phyloP scores from a whole-genome alignment of 1,140 invertebrate genomes.

The Pogonomyrmex californicus region DNA sequence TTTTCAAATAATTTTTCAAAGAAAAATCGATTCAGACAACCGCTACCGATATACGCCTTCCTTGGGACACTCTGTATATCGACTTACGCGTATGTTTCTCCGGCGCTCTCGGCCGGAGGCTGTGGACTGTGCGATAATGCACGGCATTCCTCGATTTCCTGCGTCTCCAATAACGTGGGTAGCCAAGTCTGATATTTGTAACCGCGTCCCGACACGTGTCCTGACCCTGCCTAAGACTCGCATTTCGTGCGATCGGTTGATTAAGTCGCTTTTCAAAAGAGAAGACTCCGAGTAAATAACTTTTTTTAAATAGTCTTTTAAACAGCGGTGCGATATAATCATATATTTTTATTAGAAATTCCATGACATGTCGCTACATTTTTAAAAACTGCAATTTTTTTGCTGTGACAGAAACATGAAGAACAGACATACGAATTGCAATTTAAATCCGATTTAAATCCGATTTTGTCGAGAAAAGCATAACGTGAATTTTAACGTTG shows the following conservation, averaged over 20 bases:
- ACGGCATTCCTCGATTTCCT: constrained; percentile 80
- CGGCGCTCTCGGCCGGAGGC: constrained; percentile 58
- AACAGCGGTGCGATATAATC: neutral
- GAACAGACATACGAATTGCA: neutral
- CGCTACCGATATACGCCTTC: neutral
- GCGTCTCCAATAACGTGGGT: constrained; percentile 81
- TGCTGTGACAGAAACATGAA: neutral
- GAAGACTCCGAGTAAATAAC: neutral
- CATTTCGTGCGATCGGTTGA: neutral
- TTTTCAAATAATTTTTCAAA: neutral
- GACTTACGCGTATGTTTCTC: constrained; percentile 68
- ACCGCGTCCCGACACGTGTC: constrained; percentile 57
- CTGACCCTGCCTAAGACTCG: neutral
- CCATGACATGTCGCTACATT: neutral
- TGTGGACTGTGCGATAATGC: constrained; percentile 78
- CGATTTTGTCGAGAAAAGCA: neutral
- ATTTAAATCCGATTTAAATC: neutral
- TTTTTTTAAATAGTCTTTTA: neutral
- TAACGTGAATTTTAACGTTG: neutral
- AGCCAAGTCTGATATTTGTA: constrained; percentile 69
- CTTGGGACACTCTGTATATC: constrained; percentile 30
- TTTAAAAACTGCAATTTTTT: neutral
- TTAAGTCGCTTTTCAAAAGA: neutral
- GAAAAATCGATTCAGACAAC: neutral
- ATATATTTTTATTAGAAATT: neutral